A percentile compares a stretch with the other conserved stretches of the same genome.
Conservation (phyloP, 2,797 vertebrate genomes). For the Lacerta agilis region DNA sequence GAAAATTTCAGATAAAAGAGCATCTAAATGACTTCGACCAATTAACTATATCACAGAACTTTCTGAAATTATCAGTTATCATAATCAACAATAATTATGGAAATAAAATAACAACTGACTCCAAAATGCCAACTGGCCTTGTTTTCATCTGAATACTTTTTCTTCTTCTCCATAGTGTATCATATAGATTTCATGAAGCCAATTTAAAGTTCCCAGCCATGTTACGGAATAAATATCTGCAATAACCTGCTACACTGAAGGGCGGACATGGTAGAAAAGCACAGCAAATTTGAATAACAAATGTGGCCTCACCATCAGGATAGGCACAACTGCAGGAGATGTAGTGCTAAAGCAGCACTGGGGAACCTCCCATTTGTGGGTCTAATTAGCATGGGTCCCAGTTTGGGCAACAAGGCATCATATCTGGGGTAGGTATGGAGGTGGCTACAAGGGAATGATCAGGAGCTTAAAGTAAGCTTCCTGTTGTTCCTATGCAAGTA, state of each 20-base stretch:
- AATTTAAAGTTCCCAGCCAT: constrained; percentile 6
- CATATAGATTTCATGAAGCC: constrained; percentile 31
- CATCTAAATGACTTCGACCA: constrained; percentile 72
- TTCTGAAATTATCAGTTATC: constrained; percentile 78
- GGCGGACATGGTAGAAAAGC: background rate
- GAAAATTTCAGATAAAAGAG: constrained; percentile 75
- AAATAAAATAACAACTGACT: constrained; percentile 73
- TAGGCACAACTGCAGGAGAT: too few species aligned
- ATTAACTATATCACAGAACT: constrained; percentile 77
- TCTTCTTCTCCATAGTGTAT: constrained; percentile 6
- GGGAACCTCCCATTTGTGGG: too few species aligned
- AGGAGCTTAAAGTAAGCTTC: too few species aligned
- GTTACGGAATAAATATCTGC: background rate
- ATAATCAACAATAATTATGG: constrained; percentile 78
- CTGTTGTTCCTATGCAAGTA: too few species aligned
- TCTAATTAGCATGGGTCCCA: too few species aligned
- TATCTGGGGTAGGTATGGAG: too few species aligned
- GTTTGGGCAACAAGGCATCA: too few species aligned
- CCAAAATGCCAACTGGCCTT: constrained; percentile 65
- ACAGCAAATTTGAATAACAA: too few species aligned
- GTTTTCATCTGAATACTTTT: constrained; percentile 40
- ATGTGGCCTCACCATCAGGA: too few species aligned
- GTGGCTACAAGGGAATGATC: too few species aligned
- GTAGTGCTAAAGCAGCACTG: too few species aligned
- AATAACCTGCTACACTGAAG: background rate